Percentiles rank a stretch among this genome's conserved stretches.
These are phyloP conservation scores for Mylabris phalerata DNA, from an alignment of 1,140 invertebrate genomes.

Conservation along the genomic window DNA sequence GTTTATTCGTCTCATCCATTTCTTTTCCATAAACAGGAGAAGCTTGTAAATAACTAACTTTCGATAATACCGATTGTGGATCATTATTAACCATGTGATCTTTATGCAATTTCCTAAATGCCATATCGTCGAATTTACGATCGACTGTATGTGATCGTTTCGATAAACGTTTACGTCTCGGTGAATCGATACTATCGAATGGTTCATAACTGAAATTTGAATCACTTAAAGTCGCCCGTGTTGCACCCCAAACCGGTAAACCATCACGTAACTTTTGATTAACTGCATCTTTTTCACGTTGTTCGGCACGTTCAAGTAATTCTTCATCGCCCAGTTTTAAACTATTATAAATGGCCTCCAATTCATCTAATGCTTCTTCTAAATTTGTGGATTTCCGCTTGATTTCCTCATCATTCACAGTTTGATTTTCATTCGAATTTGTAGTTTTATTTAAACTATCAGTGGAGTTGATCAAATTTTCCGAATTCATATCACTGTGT, in stretches of 20 bases:
- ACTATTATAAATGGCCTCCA: conserved; percentile 85
- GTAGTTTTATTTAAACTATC: not conserved
- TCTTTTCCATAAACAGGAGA: conserved; percentile 54
- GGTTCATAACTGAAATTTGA: conserved; percentile 39
- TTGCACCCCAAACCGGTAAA: conserved; percentile 16
- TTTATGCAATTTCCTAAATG: conserved; percentile 61
- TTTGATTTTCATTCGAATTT: no score
- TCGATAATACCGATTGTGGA: conserved; percentile 50
- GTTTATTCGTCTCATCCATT: conserved; percentile 41
- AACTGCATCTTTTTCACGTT: conserved; percentile 58
- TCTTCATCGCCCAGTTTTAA: conserved; percentile 75
- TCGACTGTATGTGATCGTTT: conserved; percentile 50
- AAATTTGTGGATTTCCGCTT: conserved; percentile 58
- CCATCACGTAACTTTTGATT: conserved; percentile 25
- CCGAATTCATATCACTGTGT: conserved; percentile 14
- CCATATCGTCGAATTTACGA: conserved; percentile 71
- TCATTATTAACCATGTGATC: conserved; percentile 49
- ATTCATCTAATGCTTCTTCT: conserved; percentile 78
- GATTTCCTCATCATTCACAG: conserved; percentile 20
- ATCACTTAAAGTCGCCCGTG: conserved; percentile 34
- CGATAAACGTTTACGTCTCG: conserved; percentile 29
- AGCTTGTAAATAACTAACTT: conserved; percentile 64
- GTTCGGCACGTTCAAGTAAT: conserved; percentile 67
- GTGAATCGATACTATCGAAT: conserved; percentile 30
- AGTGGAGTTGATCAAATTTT: not conserved